Evolutionary conservation across 1,140 invertebrate genomes (phyloP).

Genomic region (Atta cephalotes): DNA sequence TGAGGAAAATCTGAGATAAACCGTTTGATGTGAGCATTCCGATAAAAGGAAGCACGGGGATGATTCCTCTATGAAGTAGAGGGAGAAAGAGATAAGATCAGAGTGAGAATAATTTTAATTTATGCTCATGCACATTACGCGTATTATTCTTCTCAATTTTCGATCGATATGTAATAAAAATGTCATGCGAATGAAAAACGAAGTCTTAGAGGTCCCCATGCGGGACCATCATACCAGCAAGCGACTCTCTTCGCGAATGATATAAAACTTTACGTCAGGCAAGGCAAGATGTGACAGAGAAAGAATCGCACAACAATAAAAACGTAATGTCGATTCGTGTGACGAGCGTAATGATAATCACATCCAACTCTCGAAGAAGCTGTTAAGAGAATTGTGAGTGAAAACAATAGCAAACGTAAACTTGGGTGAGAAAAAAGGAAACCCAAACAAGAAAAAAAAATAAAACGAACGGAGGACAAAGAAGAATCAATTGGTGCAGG

Average conservation of each 20-base stretch:
- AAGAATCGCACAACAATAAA: conserved; percentile 31
- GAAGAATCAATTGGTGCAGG: conserved; percentile 33
- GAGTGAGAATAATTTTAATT: conserved; percentile 34
- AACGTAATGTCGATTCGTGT: conserved; percentile 29
- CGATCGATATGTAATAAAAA: conserved; percentile 15
- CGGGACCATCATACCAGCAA: conserved; percentile 12
- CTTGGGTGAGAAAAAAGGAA: conserved; percentile 22
- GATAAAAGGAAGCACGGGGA: conserved; percentile 56
- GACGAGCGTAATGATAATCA: conserved; percentile 49
- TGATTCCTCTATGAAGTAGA: conserved; percentile 31
- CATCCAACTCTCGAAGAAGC: conserved; percentile 51
- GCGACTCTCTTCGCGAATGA: conserved; percentile 34
- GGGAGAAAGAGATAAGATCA: conserved; percentile 19
- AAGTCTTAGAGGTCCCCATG: conserved; percentile 13
- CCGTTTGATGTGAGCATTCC: conserved; percentile 49
- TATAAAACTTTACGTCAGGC: conserved; percentile 2
- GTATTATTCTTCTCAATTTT: conserved; percentile 29
- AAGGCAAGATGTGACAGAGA: conserved; percentile 24
- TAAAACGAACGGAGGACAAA: conserved; percentile 26
- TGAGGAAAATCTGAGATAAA: conserved; percentile 9
- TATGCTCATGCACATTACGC: conserved; percentile 32
- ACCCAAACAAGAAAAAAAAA: conserved; percentile 38
- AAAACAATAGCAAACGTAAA: conserved; percentile 54
- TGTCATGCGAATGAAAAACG: conserved; percentile 44
- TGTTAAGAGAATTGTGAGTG: conserved; percentile 52